Evolutionary conservation across 1,140 invertebrate genomes (phyloP), one percentile per base, ranked within the genome.

Genomic region (Lepeophtheirus salmonis): DNA sequence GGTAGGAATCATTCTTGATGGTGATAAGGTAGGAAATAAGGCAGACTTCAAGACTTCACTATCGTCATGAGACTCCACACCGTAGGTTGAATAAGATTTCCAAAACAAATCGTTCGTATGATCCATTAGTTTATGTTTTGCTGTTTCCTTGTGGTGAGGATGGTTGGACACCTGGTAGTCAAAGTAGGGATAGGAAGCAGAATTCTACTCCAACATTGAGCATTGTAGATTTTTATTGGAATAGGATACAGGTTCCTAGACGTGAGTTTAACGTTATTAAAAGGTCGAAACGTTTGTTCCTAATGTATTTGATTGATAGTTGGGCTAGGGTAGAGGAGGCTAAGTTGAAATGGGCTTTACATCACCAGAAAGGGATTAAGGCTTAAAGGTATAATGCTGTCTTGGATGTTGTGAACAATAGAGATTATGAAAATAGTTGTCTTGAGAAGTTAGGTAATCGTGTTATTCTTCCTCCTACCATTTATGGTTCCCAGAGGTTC

Each of bases 281-380:
- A 2, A n/a, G 49, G 2, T 3, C 16, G 16, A n/a, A 20, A 3
- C 2, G 49, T 3, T 18, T 50, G 2, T 50, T 50, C 49, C 49
- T 17, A 12, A 50, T 50, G 49, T 50, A 50, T 12, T 18, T 50
- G 16, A 50, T 50, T 62, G 51, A 53, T 59, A 61, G 41, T 60
- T 58, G 56, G 56, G 65, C 62, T 25, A 56, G 60, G 52, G 41
- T 48, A 13, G 3, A 17, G 16, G 26, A n/a, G 3, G 17, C 23
- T 24, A 3, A 17, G 3, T 26, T 17, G 17, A 48, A 24, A 57
- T 24, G 10, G 2, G 49, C 10, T 12, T 2, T n/a, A 18, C 16
- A 2, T 20, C 16, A 50, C 20, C 49, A 50, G 20, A 2, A 2
- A 2, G 16, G 20, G 12, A 3, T 50, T 2, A 2, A 18, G 12